A percentile compares a stretch with the other conserved stretches of the same genome.
phyloP scores from a whole-genome alignment of 2,797 vertebrate species.

The Mico argentatus region DNA sequence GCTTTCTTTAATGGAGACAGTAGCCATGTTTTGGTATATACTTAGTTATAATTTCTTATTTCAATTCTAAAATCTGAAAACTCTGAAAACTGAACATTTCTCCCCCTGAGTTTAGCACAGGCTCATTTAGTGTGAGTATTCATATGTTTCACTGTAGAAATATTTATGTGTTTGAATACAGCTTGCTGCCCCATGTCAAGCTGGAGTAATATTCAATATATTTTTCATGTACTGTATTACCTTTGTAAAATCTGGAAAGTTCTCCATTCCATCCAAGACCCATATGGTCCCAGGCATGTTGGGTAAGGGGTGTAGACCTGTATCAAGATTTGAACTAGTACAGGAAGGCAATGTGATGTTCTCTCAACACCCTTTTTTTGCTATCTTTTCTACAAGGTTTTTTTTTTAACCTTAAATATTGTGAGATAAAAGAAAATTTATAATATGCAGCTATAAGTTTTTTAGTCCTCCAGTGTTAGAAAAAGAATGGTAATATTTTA shows the following conservation, averaged over 20 bases:
- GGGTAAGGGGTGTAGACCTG: not conserved
- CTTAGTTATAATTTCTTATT: not conserved
- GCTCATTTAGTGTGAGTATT: conserved; percentile 11
- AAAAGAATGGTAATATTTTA: not conserved
- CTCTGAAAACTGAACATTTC: not conserved
- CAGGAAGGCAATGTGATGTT: not conserved
- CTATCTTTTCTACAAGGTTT: not conserved
- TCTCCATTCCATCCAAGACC: not conserved
- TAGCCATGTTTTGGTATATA: not conserved
- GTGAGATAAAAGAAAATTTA: conserved; percentile 36
- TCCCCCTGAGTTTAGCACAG: not conserved
- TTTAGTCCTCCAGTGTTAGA: not conserved
- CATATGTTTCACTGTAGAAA: not conserved
- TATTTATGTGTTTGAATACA: conserved; percentile 22
- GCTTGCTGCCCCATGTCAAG: not conserved
- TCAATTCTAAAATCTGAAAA: conserved; percentile 19
- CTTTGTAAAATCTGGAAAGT: not conserved
- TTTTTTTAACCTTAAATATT: conserved; percentile 12
- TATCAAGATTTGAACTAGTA: not conserved
- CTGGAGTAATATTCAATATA: not conserved
- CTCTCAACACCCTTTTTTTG: not conserved
- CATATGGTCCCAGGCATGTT: not conserved
- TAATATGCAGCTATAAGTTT: not conserved
- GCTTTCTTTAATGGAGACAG: not conserved
- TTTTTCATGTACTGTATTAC: not conserved